phyloP scores from a whole-genome alignment of 2,888 invertebrate species.

The Gymnoscelis rufifasciata region DNA sequence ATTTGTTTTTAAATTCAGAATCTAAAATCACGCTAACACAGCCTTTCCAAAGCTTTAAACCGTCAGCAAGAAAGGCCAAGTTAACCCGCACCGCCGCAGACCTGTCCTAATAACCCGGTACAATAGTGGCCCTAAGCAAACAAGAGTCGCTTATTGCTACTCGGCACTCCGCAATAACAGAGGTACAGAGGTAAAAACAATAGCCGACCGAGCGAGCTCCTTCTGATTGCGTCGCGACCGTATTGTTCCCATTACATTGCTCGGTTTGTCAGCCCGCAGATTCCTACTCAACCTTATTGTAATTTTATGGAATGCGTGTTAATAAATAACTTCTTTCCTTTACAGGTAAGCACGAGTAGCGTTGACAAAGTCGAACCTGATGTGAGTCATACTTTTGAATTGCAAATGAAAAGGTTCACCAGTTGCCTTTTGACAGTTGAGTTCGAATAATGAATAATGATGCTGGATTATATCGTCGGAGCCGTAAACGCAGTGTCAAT shows the following conservation, averaged over 20 bases:
- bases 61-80: slow-evolving; percentile 41
- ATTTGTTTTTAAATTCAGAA: background rate
- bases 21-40: slow-evolving; percentile 10
- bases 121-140: slow-evolving; percentile 69
- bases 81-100: slow-evolving; percentile 45
- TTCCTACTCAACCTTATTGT: slow-evolving; percentile 40
- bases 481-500: slow-evolving; percentile 49
- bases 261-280: slow-evolving; percentile 51
- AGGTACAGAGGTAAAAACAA: slow-evolving; percentile 64
- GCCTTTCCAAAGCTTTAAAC: slow-evolving; percentile 22
- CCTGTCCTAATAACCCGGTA: slow-evolving; percentile 68
- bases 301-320: slow-evolving; percentile 34
- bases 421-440: slow-evolving; percentile 7
- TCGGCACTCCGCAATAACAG: slow-evolving; percentile 61
- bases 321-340: slow-evolving; percentile 34
- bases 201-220: slow-evolving; percentile 50
- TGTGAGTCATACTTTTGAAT: slow-evolving; percentile 12
- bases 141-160: slow-evolving; percentile 69
- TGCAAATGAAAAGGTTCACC: slow-evolving; percentile 7
- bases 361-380: slow-evolving; percentile 11
- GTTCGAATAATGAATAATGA: slow-evolving; percentile 19
- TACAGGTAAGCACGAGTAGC: slow-evolving; percentile 42
- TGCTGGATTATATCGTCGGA: slow-evolving; percentile 40
- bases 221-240: slow-evolving; percentile 57
- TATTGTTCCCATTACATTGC: slow-evolving; percentile 59